Evolutionary conservation across 2,888 invertebrate genomes (phyloP), one percentile per base, ranked within the genome.

Genomic region (Drosophila melanosoma): DNA sequence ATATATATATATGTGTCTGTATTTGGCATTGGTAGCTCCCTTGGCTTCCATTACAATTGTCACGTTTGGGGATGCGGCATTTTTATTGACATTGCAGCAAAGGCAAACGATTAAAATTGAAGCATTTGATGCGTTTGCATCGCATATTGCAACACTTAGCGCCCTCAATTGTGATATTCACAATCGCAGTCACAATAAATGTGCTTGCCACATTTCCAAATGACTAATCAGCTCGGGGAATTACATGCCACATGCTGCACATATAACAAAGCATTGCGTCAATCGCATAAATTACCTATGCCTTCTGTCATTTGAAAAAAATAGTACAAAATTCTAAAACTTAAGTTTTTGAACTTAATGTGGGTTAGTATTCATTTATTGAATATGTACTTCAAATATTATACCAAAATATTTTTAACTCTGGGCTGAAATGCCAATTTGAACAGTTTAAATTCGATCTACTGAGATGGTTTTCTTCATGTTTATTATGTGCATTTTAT

Each of bases 51-150:
- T 33, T 62, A 56, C 61, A 64, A 67, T 67, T 71, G 62, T 57
- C 61, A 40, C 63, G 32, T 42, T 65, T 42, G 33, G 53, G 57
- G 60, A 49, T 42, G 52, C 49, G 63, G 40, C 68, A 65, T 2
- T 48, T 71, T 71, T 68, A 71, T 76, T 68, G 53, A 54, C 52
- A 52, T 49, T 62, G 59, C 52, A 8, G 45, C 15, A 23, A 15
- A 23, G 45, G 45, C 45, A 23, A 45, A 15, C 45, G 45, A 45
- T 45, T 45, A 45, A 45, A 15, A 23, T 45, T 45, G 45, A 8
- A 23, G 45, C 57, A 17, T 12, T 26, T 51, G 42, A 3, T 6
- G 29, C 26, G 20, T 38, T n/a, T 54, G 20, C 52, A 53, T 40
- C 23, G 32, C 33, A 32, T 23, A 45, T 26, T 45, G 45, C 45